phyloP scores from a whole-genome alignment of 2,113 vertebrate species.

The Corythornis vintsioides region DNA sequence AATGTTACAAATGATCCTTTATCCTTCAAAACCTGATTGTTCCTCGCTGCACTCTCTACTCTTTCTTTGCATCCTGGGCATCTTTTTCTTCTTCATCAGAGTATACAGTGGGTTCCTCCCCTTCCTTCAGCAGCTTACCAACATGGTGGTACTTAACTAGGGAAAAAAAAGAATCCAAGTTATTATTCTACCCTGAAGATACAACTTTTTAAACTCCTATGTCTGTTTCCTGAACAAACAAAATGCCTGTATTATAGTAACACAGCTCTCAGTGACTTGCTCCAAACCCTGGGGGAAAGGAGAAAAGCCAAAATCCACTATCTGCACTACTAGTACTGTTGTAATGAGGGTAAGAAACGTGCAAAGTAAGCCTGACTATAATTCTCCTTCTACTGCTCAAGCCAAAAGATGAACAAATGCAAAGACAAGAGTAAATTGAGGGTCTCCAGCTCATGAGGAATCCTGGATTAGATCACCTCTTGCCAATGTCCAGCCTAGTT shows the following conservation, averaged over 20 bases:
- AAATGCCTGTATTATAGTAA: not conserved
- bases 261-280: not conserved
- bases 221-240: not conserved
- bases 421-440: not conserved
- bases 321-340: not conserved
- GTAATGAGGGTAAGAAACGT: not conserved
- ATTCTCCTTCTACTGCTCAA: not conserved
- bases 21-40: constrained; percentile 66
- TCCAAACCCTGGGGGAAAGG: not conserved
- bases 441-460: not conserved
- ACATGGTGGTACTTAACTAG: constrained; percentile 94
- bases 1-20: constrained; percentile 75
- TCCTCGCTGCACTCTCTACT: constrained; percentile 63
- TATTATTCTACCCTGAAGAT: not conserved
- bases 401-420: not conserved
- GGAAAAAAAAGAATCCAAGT: not conserved
- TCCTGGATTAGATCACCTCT: not conserved
- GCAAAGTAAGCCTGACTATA: not conserved
- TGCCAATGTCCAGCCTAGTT: not conserved
- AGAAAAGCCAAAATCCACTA: not conserved
- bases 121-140: constrained; percentile 93
- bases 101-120: constrained; percentile 92
- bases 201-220: not conserved
- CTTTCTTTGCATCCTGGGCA: constrained; percentile 71
- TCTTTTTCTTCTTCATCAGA: constrained; percentile 88